These are phyloP conservation scores for Beroe forskalii DNA, from an alignment of 37 sponge, comb jelly and placozoan species.

Conservation along the genomic window DNA sequence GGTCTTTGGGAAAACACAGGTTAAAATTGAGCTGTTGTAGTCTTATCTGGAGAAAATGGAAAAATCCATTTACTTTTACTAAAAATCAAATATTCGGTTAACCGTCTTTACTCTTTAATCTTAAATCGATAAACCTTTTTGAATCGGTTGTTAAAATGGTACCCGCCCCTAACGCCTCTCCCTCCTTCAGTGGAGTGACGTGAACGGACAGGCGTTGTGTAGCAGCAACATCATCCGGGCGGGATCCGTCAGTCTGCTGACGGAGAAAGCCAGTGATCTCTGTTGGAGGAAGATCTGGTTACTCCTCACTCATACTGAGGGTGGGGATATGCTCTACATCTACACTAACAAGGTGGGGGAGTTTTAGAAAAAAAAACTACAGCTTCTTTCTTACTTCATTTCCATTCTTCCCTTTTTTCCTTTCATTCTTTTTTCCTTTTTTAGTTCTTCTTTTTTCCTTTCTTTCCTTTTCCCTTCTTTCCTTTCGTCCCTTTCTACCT, in stretches of 20 bases:
- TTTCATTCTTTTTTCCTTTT: neutral
- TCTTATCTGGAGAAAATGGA: too few relatives aligned
- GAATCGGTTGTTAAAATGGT: too few relatives aligned
- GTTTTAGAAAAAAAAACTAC: neutral
- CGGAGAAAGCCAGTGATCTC: slow-evolving; percentile 27
- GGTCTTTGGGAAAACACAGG: slow-evolving; percentile 58
- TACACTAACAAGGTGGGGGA: slow-evolving; percentile 64
- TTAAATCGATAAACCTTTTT: too few relatives aligned
- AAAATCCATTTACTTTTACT: too few relatives aligned
- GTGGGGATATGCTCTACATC: slow-evolving; percentile 33
- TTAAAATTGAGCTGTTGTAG: neutral
- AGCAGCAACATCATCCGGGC: slow-evolving; percentile 28
- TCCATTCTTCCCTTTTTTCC: neutral
- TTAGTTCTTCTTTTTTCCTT: neutral
- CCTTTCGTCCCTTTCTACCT: too few relatives aligned
- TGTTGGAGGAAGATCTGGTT: slow-evolving; percentile 40
- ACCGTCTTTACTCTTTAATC: too few relatives aligned
- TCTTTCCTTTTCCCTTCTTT: too few relatives aligned
- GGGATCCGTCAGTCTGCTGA: slow-evolving; percentile 16
- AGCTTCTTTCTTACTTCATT: neutral
- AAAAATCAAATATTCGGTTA: too few relatives aligned
- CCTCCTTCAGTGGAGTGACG: slow-evolving; percentile 38
- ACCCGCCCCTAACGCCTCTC: too few relatives aligned
- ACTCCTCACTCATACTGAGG: slow-evolving; percentile 18
- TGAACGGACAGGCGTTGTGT: slow-evolving; percentile 37